phyloP scores from a whole-genome alignment of 2,797 vertebrate species.

The Pagetopsis macropterus region DNA sequence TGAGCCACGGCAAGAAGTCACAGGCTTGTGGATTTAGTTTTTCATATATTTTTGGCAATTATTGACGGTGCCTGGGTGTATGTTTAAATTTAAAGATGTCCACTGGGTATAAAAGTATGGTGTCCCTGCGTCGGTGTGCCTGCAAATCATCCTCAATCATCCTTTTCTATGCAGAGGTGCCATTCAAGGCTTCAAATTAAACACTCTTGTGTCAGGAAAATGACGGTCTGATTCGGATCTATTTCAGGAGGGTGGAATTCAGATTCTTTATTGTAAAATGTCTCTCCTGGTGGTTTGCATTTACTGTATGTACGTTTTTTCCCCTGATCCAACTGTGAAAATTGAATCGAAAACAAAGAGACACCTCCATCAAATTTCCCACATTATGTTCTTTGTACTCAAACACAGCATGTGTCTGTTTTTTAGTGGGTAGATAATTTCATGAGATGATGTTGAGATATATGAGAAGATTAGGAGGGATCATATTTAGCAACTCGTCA shows the following conservation, averaged over 20 bases:
- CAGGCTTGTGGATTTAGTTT: conserved; percentile 52
- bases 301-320: conserved; percentile 53
- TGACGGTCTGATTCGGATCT: conserved; percentile 70
- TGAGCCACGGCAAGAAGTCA: conserved; percentile 38
- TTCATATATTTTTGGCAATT: conserved; percentile 52
- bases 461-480: conserved; percentile 65
- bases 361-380: conserved; percentile 55
- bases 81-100: conserved; percentile 66
- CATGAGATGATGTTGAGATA: conserved; percentile 48
- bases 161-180: conserved; percentile 63
- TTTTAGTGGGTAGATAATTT: conserved; percentile 65
- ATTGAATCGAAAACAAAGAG: conserved; percentile 68
- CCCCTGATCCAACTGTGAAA: conserved; percentile 67
- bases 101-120: conserved; percentile 49
- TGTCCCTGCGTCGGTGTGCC: conserved; percentile 9
- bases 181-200: conserved; percentile 80
- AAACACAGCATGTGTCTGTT: conserved; percentile 59
- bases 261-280: conserved; percentile 74
- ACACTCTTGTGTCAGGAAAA: conserved; percentile 79
- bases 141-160: conserved; percentile 67
- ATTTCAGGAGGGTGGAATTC: conserved; percentile 70
- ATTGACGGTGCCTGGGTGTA: conserved; percentile 59
- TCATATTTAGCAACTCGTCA: conserved; percentile 54
- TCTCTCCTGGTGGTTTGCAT: conserved; percentile 59
- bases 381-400: conserved; percentile 62